Evolutionary conservation across 2,888 invertebrate genomes (phyloP), one percentile per base, ranked within the genome.

Genomic region (Drosophila cracens): DNA sequence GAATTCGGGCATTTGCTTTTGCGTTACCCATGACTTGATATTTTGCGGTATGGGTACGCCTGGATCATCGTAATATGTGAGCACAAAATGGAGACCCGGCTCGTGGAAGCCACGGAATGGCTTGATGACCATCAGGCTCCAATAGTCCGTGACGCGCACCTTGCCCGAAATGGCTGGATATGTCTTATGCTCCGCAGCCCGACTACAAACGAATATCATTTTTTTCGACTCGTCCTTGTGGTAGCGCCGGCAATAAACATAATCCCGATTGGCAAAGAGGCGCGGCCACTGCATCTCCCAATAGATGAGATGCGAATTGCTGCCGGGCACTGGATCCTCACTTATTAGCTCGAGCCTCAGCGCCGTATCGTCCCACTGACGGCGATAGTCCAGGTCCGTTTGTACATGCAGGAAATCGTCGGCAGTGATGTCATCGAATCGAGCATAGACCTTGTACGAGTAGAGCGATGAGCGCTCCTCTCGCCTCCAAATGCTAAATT

Each of bases 211-310:
- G 43, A 96, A 93, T 68, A 96, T 94, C 2, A 95, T 91, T 69
- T 95, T 95, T 18, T 93, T 94, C 2, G 94, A 92, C n/a, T 94
- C 91, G 83, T 96, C 95, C 27, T 95, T 92, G 13, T 94, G 82
- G 90, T 95, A 96, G 0, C 96, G 94, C 0, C 97, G 94, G 72
- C 96, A 95, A 92, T 96, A 98, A 0, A 98, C 97, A 92, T 98
- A 98, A 92, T 98, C 98, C 70, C 98, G 95, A 91, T 98, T 98
- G 7, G 96, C 95, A 92, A 98, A 98, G 77, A 98, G 93, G 87
- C 95, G 95, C 79, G 98, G 98, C 97, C 97, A 98, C 66, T 96
- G 93, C 94, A 97, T 97, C 93, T 97, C 97, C 98, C 98, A 98
- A 87, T 98, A 97, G 67, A 98, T 93, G 46, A 98, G 94, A 73